Evolutionary conservation across 2,888 invertebrate species (phyloP), one percentile per base, ranked within the genome.

Genomic region (Lottia gigantea): DNA sequence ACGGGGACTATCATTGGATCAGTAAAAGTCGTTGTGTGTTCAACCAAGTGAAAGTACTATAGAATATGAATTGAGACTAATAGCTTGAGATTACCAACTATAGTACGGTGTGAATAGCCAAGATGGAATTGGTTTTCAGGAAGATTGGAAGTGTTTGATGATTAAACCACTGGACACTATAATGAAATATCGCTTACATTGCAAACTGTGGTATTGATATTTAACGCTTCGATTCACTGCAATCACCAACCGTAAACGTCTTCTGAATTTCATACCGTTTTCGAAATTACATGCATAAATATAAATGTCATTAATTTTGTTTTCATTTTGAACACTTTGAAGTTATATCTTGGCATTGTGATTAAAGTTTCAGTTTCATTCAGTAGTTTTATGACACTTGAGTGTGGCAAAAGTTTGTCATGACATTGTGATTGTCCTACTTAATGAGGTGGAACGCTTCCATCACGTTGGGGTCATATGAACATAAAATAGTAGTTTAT

Each of bases 21-120:
- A n/a, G 23, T n/a, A 19, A 19, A 23, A 55, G 55, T 55, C 55
- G 55, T 55, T 55, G 55, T 55, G 55, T 55, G 55, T 55, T 55
- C 55, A 55, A 55, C 55, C 55, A 55, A 55, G 55, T 55, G 55
- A 55, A 23, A 55, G 55, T 55, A 55, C 55, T 23, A 55, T 55
- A 23, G 55, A 55, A 55, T 55, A 19, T 23, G 55, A 55, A 55
- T 55, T 14, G 19, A 23, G 19, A 15, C 23, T 55, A 55, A 55
- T 55, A 23, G 55, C 55, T 19, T 12, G 23, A 55, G 55, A 55
- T 55, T 55, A 55, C 19, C 55, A 23, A 55, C 19, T 55, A 23
- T 55, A 23, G 55, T 55, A 55, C 23, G 11, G 55, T 19, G 55
- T 40, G 23, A 23, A 19, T 55, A 55, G 55, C 23, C 19, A 55